Percentiles rank a stretch among this genome's conserved stretches.
Evolutionary conservation across 2,113 vertebrate genomes (phyloP).

Genomic region (Phalacrocorax aristotelis): DNA sequence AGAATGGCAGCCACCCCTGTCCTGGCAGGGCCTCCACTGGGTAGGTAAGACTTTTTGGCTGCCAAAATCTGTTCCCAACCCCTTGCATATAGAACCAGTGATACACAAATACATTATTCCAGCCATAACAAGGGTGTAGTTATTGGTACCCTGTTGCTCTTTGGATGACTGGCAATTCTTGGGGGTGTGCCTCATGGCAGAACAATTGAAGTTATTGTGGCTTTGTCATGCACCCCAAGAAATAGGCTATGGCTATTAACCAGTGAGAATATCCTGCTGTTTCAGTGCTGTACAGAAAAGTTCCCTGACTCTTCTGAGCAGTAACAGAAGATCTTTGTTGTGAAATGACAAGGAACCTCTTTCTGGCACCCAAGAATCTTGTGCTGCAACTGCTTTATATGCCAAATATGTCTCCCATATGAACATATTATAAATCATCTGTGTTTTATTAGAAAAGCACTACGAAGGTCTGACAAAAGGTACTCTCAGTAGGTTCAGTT

Average conservation of each 20-base stretch:
- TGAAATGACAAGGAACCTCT: constrained; percentile 23
- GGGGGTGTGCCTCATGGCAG: not conserved
- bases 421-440: constrained; percentile 58
- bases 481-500: constrained; percentile 42
- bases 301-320: not conserved
- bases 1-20: not conserved
- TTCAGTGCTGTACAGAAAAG: not conserved
- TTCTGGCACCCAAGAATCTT: constrained; percentile 47
- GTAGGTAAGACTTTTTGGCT: not conserved
- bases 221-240: not conserved
- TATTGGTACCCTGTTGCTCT: not conserved
- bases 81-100: not conserved
- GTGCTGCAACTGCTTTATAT: constrained; percentile 5
- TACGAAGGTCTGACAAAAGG: constrained; percentile 45
- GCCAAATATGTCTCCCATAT: constrained; percentile 20
- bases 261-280: not conserved
- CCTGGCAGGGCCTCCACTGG: not conserved
- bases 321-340: constrained; percentile 35
- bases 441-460: constrained; percentile 55
- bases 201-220: not conserved
- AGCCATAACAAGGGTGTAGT: not conserved
- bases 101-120: not conserved
- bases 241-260: not conserved
- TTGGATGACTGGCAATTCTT: not conserved
- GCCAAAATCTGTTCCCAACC: not conserved